Evolutionary conservation across 2,113 vertebrate species (phyloP).

Genomic region (Zapus hudsonius): DNA sequence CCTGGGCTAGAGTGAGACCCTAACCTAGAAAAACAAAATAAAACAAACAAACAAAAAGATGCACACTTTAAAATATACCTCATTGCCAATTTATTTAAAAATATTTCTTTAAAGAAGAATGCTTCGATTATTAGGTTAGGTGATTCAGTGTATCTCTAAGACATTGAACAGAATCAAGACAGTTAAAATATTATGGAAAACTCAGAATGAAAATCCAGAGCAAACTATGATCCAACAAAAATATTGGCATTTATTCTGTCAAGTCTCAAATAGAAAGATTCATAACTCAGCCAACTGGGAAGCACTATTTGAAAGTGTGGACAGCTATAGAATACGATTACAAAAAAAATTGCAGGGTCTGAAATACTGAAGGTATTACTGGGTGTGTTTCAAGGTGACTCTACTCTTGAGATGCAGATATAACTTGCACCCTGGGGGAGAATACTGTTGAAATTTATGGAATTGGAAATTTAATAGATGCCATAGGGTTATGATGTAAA

Average conservation of each 20-base stretch:
- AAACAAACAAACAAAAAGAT: background rate
- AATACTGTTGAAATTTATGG: background rate
- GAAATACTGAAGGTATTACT: constrained; percentile 29
- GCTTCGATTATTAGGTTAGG: background rate
- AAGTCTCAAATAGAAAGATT: background rate
- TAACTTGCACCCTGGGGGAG: background rate
- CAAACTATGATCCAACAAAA: background rate
- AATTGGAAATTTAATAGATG: constrained; percentile 38
- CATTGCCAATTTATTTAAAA: background rate
- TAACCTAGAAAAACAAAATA: no score
- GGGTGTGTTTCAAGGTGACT: constrained; percentile 15
- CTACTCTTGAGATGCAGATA: background rate
- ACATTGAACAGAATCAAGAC: background rate
- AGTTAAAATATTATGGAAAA: no score
- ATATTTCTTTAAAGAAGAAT: background rate
- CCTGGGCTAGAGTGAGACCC: no score
- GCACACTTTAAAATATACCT: background rate
- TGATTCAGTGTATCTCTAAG: background rate
- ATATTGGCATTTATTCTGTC: background rate
- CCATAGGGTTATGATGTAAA: background rate
- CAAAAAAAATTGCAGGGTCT: background rate
- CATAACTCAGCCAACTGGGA: background rate
- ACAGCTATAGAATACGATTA: background rate
- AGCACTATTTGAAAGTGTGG: background rate
- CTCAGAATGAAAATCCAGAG: background rate